Evolutionary conservation across 2,888 invertebrate genomes (phyloP), one percentile per base, ranked within the genome.

Genomic region (Tetranychus truncatus): DNA sequence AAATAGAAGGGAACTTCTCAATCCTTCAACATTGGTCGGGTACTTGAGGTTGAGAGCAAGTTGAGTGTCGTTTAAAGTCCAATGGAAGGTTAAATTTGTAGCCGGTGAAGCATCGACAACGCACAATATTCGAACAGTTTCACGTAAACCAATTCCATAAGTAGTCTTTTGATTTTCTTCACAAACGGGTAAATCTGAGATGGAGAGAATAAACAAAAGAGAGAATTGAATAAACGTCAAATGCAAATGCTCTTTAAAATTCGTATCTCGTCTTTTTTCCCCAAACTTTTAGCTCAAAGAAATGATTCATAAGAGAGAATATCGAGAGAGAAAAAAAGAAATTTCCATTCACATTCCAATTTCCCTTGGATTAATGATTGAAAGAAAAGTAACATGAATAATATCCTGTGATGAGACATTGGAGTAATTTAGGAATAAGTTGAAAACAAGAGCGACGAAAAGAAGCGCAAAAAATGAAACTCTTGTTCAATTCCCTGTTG

Each of bases 101-200:
- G 15, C 66, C 6, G 76, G 76, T 8, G 55, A 67, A 15, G 74
- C 74, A 44, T 76, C 74, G 44, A 76, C 71, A 69, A 74, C 76
- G 45, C 76, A 76, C n/a, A 76, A n/a, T 20, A 76, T 69, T 21
- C 67, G 20, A 1, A 55, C 74, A 2, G 76, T 76, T 71, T 76
- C 74, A 18, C 73, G 71, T 7, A 76, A 34, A 24, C 76, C 76
- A 7, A 76, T 45, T 9, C 76, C 76, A 66, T 76, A 76, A 15
- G 74, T 74, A 24, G 71, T 66, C 65, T 76, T 76, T n/a, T 76
- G 76, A 71, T 71, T 74, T 5, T 69, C 8, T 55, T 71, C 71
- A 65, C 76, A 76, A 7, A 76, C 45, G 18, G 76, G 76, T 72
- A 74, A 67, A 72, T 76, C 76, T 76, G 15, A 9, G 21, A 20